Evolutionary conservation across 2,797 vertebrate species (phyloP).

Genomic region (Clarias fuscus): DNA sequence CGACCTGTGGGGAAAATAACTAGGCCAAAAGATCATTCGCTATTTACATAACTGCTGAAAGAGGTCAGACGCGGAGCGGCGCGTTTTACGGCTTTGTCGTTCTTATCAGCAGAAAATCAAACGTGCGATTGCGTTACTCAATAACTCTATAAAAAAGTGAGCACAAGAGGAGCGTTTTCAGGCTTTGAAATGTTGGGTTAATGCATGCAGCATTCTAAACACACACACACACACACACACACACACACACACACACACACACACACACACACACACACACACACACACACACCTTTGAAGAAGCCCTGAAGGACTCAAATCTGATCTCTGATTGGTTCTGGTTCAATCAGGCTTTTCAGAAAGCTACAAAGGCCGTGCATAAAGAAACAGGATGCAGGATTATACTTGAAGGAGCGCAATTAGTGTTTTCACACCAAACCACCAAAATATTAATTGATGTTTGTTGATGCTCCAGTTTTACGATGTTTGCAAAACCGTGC

Average conservation of each 20-base stretch:
- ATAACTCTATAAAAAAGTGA: neutral
- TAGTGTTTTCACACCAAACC: too few relatives aligned
- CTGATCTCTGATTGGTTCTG: neutral
- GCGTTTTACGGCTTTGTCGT: conserved; percentile 45
- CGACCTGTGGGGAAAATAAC: neutral
- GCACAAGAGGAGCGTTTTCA: neutral
- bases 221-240: neutral
- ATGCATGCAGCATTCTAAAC: neutral
- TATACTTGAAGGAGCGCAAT: neutral
- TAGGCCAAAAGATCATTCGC: conserved; percentile 40
- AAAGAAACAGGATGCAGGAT: neutral
- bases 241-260: conserved; percentile 17
- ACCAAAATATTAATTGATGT: neutral
- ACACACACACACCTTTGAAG: neutral
- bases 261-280: neutral
- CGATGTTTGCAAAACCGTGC: neutral
- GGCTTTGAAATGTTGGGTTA: neutral
- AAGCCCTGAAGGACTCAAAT: neutral
- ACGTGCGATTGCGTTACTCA: conserved; percentile 1
- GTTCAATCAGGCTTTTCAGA: neutral
- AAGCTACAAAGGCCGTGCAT: too few relatives aligned
- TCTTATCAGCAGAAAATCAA: conserved; percentile 21
- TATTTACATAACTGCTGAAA: conserved; percentile 42
- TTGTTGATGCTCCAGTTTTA: neutral
- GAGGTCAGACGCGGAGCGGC: conserved; percentile 1